A percentile compares a stretch with the other conserved stretches of the same genome.
These are phyloP conservation scores for Heteromurus nitidus DNA, from an alignment of 2,888 invertebrate genomes.

Conservation along the genomic window DNA sequence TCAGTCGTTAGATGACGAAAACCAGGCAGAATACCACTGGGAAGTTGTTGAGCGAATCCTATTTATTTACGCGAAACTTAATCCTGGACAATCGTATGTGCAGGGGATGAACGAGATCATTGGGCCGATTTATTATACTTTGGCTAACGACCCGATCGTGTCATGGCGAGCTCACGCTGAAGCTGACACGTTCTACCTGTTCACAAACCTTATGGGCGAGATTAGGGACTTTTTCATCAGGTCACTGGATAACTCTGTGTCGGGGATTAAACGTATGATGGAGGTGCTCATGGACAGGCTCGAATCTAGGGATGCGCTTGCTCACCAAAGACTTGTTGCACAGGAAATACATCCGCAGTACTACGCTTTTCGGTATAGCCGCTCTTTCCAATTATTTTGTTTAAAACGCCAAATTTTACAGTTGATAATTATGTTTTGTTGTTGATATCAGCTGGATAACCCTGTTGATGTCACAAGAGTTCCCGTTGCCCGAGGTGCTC, in stretches of 20 bases:
- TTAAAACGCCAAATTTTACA: not conserved
- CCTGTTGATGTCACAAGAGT: slow-evolving; percentile 95
- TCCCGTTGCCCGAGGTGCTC: slow-evolving; percentile 96
- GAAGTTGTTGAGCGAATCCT: slow-evolving; percentile 97
- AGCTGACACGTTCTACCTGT: slow-evolving; percentile 98
- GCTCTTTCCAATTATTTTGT: slow-evolving; percentile 35
- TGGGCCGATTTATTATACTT: slow-evolving; percentile 97
- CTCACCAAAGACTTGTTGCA: slow-evolving; percentile 86
- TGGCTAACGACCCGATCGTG: slow-evolving; percentile 90
- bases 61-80: slow-evolving; percentile 97
- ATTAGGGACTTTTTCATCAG: slow-evolving; percentile 98
- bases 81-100: slow-evolving; percentile 95
- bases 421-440: slow-evolving; percentile 12
- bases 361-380: slow-evolving; percentile 69
- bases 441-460: slow-evolving; percentile 90
- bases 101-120: slow-evolving; percentile 99
- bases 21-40: slow-evolving; percentile 84
- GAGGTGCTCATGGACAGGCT: slow-evolving; percentile 85
- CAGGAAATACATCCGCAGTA: slow-evolving; percentile 92
- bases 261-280: slow-evolving; percentile 95
- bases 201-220: slow-evolving; percentile 98
- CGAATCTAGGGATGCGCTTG: slow-evolving; percentile 84
- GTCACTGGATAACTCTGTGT: slow-evolving; percentile 92
- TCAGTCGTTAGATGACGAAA: slow-evolving; percentile 75
- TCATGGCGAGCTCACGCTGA: slow-evolving; percentile 92